phyloP scores from a whole-genome alignment of 2,113 vertebrate species.

The Pomatostomus ruficeps region DNA sequence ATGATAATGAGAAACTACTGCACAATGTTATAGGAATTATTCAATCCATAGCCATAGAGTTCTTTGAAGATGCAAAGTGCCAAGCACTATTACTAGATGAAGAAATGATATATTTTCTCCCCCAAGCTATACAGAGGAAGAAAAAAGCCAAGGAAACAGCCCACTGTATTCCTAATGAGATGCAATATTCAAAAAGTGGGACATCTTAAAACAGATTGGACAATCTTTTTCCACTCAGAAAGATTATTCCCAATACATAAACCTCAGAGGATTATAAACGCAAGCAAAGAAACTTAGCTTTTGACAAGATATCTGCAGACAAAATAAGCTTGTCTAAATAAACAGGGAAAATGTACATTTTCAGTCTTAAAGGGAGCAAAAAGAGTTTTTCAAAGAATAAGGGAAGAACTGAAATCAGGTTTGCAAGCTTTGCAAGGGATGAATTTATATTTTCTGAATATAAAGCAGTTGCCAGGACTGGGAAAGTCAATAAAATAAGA shows the following conservation, averaged over 20 bases:
- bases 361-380: not conserved
- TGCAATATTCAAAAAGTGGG: not conserved
- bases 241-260: conserved; percentile 4
- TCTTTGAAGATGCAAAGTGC: conserved; percentile 27
- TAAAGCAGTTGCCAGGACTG: not conserved
- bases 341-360: not conserved
- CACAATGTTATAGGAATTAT: not conserved
- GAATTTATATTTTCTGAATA: not conserved
- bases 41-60: not conserved
- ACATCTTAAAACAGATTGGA: conserved; percentile 26
- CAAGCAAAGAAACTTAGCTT: not conserved
- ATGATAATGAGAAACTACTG: not conserved
- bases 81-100: conserved; percentile 19
- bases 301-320: not conserved
- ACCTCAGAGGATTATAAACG: conserved; percentile 5
- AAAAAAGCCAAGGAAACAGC: not conserved
- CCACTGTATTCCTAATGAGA: not conserved
- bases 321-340: conserved; percentile 19
- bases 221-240: conserved; percentile 19
- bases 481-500: not conserved
- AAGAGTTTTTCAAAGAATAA: not conserved
- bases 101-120: conserved; percentile 1
- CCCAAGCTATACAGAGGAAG: not conserved
- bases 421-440: not conserved
- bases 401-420: not conserved